Percentiles rank a stretch among this genome's conserved stretches.
Conservation (phyloP, 2,888 invertebrate genomes). For the Stenolophus ochropezus region DNA sequence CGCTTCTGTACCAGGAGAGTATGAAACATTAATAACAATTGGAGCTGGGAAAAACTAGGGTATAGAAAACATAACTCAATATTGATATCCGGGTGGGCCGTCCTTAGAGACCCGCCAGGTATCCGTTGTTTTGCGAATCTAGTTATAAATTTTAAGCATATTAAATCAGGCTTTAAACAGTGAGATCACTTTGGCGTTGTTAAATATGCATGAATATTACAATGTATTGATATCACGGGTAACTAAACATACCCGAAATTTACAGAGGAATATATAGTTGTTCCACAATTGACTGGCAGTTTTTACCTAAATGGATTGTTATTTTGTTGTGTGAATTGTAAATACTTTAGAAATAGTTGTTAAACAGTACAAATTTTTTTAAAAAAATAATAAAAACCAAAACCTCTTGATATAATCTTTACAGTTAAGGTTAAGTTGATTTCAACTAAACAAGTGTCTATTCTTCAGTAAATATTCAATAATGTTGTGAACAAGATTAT, state of each 20-base stretch:
- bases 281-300: too few species aligned
- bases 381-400: too few species aligned
- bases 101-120: background rate
- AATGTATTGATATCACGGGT: background rate
- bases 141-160: slow-evolving; percentile 56
- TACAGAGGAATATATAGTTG: background rate
- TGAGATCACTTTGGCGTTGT: slow-evolving; percentile 55
- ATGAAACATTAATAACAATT: background rate
- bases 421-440: too few species aligned
- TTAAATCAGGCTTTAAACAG: slow-evolving; percentile 49
- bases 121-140: slow-evolving; percentile 43
- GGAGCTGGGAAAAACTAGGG: slow-evolving; percentile 8
- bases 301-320: too few species aligned
- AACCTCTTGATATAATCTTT: too few species aligned
- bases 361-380: too few species aligned
- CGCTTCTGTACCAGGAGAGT: too few species aligned
- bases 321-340: too few species aligned
- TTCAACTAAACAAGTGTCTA: too few species aligned
- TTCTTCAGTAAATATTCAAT: too few species aligned
- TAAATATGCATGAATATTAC: slow-evolving; percentile 54
- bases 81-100: slow-evolving; percentile 23
- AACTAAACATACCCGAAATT: background rate
- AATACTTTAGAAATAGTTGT: too few species aligned
- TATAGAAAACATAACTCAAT: slow-evolving; percentile 33
- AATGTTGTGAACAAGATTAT: too few species aligned